phyloP scores from a whole-genome alignment of 2,797 vertebrate genomes.

The Anolis apletophallus region DNA sequence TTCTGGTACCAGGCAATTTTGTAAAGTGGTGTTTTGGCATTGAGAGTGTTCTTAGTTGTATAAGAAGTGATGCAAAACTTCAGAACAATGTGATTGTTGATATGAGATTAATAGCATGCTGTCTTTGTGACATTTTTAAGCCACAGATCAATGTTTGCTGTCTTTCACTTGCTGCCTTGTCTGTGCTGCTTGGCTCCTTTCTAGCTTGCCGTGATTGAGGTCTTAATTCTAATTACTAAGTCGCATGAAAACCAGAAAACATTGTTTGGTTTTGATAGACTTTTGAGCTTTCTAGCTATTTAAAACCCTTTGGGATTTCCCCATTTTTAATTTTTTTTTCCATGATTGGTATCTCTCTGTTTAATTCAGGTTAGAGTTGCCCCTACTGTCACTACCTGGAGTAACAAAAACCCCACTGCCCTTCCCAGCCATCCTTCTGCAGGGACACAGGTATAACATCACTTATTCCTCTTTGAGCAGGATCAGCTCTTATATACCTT shows the following conservation, averaged over 20 bases:
- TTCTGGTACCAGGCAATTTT: neutral
- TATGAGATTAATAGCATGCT: neutral
- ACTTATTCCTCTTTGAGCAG: conserved; percentile 77
- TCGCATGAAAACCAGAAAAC: conserved; percentile 44
- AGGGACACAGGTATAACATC: conserved; percentile 93
- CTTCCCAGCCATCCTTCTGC: conserved; percentile 92
- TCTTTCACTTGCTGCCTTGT: neutral
- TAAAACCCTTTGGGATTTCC: conserved; percentile 58
- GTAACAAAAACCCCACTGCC: conserved; percentile 99
- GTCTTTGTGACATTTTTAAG: neutral
- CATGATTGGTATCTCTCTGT: conserved; percentile 90
- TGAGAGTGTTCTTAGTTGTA: neutral
- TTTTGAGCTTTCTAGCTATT: conserved; percentile 53
- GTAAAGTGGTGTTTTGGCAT: neutral
- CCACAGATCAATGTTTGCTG: neutral
- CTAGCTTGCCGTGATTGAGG: conserved; percentile 44
- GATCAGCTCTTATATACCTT: conserved; percentile 53
- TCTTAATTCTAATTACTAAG: conserved; percentile 39
- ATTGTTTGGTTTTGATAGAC: conserved; percentile 44
- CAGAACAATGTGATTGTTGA: neutral
- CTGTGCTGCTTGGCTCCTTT: neutral
- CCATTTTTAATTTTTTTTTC: conserved; percentile 75
- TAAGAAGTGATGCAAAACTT: neutral
- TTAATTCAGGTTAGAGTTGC: conserved; percentile 97
- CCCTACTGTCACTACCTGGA: conserved; percentile 99